These are phyloP conservation scores for Hetaerina americana DNA, from an alignment of 1,140 invertebrate genomes.

Conservation along the genomic window DNA sequence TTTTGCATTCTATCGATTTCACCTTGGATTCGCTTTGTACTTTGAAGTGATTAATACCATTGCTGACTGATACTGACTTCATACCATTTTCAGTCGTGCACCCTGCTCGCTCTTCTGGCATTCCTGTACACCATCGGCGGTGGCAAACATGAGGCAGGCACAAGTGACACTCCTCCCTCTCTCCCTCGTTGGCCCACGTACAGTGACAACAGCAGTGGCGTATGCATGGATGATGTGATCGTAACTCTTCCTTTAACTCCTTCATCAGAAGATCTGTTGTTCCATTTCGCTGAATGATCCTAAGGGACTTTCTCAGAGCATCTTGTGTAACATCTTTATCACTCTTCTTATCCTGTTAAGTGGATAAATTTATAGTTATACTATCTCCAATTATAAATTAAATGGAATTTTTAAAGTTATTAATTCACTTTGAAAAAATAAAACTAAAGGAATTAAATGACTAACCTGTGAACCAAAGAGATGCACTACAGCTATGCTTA, in stretches of 20 bases:
- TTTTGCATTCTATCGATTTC: background rate
- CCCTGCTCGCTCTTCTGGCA: background rate
- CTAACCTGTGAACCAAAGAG: constrained; percentile 25
- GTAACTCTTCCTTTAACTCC: background rate
- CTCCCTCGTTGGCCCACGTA: background rate
- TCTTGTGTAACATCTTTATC: background rate
- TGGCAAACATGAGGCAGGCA: background rate
- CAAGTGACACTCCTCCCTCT: background rate
- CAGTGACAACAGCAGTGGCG: background rate
- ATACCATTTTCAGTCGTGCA: background rate
- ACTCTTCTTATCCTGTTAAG: background rate
- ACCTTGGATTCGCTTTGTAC: background rate
- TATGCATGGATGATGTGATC: background rate
- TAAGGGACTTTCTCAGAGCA: background rate
- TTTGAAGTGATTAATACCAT: background rate
- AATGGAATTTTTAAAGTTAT: too few relatives aligned
- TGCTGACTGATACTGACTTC: background rate
- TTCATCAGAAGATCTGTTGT: background rate
- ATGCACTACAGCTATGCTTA: constrained; percentile 61
- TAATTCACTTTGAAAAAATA: too few relatives aligned
- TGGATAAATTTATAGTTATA: background rate
- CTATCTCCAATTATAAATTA: background rate
- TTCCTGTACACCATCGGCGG: background rate
- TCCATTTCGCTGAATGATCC: background rate
- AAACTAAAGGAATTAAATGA: too few relatives aligned